Conservation (phyloP, 2,888 invertebrate genomes). For the Perizoma affinitatum region DNA sequence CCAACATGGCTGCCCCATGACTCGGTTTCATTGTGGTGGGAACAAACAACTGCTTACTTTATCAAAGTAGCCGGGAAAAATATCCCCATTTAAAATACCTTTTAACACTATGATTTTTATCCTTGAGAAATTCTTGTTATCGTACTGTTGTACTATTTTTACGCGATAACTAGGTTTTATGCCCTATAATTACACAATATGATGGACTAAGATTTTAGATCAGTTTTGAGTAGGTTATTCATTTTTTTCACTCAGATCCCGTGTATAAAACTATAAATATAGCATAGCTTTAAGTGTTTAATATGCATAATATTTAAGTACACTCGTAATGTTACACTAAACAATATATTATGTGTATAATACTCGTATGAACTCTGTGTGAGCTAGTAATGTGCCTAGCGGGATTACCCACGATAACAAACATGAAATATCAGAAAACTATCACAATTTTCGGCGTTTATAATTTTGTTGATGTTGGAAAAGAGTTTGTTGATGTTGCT, state of each 20-base stretch:
- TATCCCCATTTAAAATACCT: constrained; percentile 64
- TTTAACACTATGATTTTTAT: constrained; percentile 29
- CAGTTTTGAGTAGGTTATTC: too few species aligned
- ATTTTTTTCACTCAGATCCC: constrained; percentile 61
- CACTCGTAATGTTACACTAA: constrained; percentile 51
- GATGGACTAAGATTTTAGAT: too few species aligned
- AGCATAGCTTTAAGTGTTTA: constrained; percentile 83
- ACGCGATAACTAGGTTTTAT: too few species aligned
- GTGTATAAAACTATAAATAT: constrained; percentile 52
- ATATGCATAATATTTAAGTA: constrained; percentile 68
- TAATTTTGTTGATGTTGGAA: constrained; percentile 43
- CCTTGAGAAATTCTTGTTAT: background rate
- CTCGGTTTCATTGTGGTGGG: constrained; percentile 58
- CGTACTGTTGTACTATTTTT: too few species aligned
- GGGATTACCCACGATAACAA: constrained; percentile 55
- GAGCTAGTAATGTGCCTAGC: constrained; percentile 58
- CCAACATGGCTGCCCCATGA: constrained; percentile 45
- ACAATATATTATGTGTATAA: constrained; percentile 40
- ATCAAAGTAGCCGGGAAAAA: constrained; percentile 60
- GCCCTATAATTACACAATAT: too few species aligned
- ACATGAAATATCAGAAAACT: constrained; percentile 40
- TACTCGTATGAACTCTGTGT: constrained; percentile 42
- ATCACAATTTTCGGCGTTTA: constrained; percentile 42
- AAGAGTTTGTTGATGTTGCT: constrained; percentile 43
- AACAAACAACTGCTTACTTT: constrained; percentile 69